Evolutionary conservation across 2,113 vertebrate species (phyloP).

Genomic region (Boleophthalmus pectinirostris): DNA sequence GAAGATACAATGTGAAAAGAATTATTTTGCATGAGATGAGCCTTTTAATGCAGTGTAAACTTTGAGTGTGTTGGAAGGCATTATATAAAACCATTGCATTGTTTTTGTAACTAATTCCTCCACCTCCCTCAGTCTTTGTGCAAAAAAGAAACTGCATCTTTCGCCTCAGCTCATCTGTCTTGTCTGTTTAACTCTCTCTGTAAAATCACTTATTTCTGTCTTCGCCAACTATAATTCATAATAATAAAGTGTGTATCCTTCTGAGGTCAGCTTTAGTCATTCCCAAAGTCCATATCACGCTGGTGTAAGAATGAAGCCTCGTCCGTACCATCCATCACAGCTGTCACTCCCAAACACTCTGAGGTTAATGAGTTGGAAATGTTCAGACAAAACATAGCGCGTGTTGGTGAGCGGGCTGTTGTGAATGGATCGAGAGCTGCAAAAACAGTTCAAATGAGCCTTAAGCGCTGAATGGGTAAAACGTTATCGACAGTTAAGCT

Average conservation of each 20-base stretch:
- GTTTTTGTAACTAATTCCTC: too few species aligned
- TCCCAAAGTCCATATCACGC: constrained; percentile 18
- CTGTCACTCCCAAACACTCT: constrained; percentile 34
- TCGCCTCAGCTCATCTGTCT: too few species aligned
- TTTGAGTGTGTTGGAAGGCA: too few species aligned
- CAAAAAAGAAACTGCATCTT: too few species aligned
- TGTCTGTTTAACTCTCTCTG: too few species aligned
- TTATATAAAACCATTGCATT: too few species aligned
- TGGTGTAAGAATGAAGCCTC: constrained; percentile 33
- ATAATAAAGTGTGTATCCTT: neutral
- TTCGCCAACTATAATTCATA: too few species aligned
- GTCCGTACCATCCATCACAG: constrained; percentile 24
- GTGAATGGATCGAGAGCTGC: constrained; percentile 31
- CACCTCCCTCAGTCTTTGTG: too few species aligned
- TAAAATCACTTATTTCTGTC: too few species aligned
- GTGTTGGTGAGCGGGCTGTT: neutral
- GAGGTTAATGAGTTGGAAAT: constrained; percentile 60
- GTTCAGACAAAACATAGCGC: constrained; percentile 44
- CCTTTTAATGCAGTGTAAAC: too few species aligned
- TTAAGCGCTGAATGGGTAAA: constrained; percentile 8
- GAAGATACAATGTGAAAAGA: too few species aligned
- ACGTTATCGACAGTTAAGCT: constrained; percentile 18
- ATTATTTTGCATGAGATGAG: too few species aligned
- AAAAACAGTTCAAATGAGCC: constrained; percentile 6
- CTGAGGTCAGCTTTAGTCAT: constrained; percentile 30